Percentiles rank a stretch among this genome's conserved stretches.
Conservation (phyloP, 2,797 vertebrate species). For the Pipistrellus kuhlii region DNA sequence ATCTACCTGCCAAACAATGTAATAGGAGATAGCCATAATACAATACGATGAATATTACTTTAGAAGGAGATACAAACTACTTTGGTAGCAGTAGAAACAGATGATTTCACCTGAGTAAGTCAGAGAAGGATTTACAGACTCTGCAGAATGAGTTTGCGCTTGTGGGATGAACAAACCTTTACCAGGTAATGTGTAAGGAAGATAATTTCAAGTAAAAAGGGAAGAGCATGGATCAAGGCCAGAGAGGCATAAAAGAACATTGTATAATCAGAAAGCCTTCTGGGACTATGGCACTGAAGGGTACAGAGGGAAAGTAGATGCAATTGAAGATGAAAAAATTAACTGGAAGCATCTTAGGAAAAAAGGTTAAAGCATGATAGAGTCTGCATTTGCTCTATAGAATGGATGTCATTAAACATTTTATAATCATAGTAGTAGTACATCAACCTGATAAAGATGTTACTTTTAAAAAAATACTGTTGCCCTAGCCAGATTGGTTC, state of each 20-base stretch:
- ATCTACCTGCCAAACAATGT: constrained; percentile 15
- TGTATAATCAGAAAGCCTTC: not conserved
- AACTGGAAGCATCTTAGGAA: not conserved
- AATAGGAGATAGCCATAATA: not conserved
- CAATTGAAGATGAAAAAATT: not conserved
- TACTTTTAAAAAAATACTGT: not conserved
- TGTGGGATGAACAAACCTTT: not conserved
- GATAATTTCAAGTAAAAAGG: not conserved
- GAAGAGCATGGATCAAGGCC: not conserved
- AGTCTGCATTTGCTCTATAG: not conserved
- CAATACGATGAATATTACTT: not conserved
- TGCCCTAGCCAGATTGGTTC: too few species aligned
- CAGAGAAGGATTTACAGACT: not conserved
- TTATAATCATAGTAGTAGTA: not conserved
- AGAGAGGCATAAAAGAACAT: not conserved
- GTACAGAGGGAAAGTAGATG: not conserved
- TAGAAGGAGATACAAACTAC: not conserved
- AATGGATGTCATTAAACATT: not conserved
- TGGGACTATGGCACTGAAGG: not conserved
- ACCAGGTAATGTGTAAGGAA: not conserved
- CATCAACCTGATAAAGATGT: not conserved
- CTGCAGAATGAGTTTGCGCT: not conserved
- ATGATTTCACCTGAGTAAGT: not conserved
- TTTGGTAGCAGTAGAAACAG: not conserved
- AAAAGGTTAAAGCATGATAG: not conserved